phyloP scores from a whole-genome alignment of 2,797 vertebrate genomes.

The Crax fasciolata region DNA sequence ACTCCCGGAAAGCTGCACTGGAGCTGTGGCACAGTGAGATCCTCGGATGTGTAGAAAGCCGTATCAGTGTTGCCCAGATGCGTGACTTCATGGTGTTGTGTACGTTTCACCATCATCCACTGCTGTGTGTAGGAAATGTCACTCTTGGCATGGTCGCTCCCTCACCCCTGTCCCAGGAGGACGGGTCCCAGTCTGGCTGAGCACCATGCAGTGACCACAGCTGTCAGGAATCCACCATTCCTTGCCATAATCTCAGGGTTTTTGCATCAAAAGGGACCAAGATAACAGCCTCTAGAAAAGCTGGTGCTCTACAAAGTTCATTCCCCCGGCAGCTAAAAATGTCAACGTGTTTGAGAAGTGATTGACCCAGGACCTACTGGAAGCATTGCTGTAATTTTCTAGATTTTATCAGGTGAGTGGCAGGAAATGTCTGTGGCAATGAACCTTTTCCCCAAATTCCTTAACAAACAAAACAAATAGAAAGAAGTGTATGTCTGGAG shows the following conservation, averaged over 20 bases:
- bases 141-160: rapidly evolving
- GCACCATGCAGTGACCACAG: not conserved
- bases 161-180: not conserved
- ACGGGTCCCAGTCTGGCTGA: not conserved
- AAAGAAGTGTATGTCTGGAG: not conserved
- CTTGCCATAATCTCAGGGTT: not conserved
- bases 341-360: constrained; percentile 43
- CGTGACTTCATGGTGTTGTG: rapidly evolving
- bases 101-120: not conserved
- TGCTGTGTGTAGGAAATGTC: not conserved
- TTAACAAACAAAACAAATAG: not conserved
- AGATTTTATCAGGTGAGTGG: not conserved
- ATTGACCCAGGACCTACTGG: not conserved
- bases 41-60: not conserved
- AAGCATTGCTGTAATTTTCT: not conserved
- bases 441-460: not conserved
- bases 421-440: not conserved
- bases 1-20: not conserved
- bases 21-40: not conserved
- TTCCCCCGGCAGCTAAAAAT: constrained; percentile 7
- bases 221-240: not conserved
- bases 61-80: not conserved
- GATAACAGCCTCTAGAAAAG: constrained; percentile 8
- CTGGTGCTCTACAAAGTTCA: not conserved
- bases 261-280: not conserved